Conservation (phyloP, 2,888 invertebrate species). For the Criorhina ranunculi region DNA sequence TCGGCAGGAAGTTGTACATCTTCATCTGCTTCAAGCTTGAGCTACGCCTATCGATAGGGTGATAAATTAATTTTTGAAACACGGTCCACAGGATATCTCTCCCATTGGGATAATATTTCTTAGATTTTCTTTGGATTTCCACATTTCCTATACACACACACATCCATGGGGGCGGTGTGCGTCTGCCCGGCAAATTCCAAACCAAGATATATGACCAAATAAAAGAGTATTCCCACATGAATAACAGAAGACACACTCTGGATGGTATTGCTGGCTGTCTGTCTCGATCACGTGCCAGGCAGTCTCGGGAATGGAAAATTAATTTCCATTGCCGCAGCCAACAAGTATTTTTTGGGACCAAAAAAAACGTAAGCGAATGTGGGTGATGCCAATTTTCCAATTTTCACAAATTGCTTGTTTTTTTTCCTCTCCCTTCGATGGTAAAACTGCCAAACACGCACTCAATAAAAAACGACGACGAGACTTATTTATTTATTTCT, state of each 20-base stretch:
- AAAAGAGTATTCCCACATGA: constrained; percentile 34
- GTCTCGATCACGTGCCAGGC: constrained; percentile 24
- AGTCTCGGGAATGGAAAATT: constrained; percentile 29
- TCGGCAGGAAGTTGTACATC: constrained; percentile 7
- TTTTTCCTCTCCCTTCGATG: neutral
- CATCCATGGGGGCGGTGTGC: neutral
- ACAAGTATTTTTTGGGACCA: constrained; percentile 12
- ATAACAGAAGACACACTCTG: constrained; percentile 3
- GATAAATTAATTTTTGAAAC: constrained; percentile 48
- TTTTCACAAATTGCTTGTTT: constrained; percentile 51
- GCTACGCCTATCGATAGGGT: constrained; percentile 39
- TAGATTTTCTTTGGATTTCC: constrained; percentile 25
- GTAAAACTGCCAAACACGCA: constrained; percentile 44
- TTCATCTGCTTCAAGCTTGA: neutral
- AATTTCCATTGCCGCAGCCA: constrained; percentile 46
- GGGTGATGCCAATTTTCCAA: constrained; percentile 45
- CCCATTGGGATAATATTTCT: constrained; percentile 26
- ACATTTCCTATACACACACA: constrained; percentile 12
- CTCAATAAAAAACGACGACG: constrained; percentile 22
- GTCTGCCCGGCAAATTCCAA: neutral
- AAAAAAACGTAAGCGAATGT: constrained; percentile 11
- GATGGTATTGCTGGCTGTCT: constrained; percentile 8
- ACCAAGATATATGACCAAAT: constrained; percentile 32
- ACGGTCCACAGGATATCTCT: constrained; percentile 15
- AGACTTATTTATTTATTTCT: constrained; percentile 49